Evolutionary conservation across 1,140 invertebrate species (phyloP), one percentile per base, ranked within the genome.

Genomic region (Trialeurodes vaporariorum): DNA sequence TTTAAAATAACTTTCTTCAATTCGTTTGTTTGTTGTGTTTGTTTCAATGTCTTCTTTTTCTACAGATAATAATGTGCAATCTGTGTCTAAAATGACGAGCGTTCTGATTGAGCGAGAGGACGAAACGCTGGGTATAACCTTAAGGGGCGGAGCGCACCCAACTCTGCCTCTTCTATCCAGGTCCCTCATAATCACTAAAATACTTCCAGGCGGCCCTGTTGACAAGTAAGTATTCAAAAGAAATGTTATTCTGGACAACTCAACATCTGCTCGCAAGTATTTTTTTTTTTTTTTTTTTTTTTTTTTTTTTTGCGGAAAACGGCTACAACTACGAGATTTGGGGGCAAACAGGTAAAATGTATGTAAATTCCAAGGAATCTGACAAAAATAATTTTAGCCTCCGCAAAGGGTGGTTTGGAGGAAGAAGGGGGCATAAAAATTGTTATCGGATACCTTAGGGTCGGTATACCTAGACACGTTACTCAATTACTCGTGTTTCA

Each of bases 161-260:
- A 68, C 27, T 13, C 83, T 86, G 26, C 78, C 80, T 27, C 67
- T 71, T 24, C 85, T 82, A 77, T 82, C 84, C 1, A 83, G 87
- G 65, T 91, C 94, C 0, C 77, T 97, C 27, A 86, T 93, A 2
- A 88, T 98, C 0, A 96, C 94, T 0, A 87, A 93, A 70, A 89
- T 98, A 1, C 83, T 93, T 72, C 85, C 90, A 1, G 90, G 92
- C 63, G 93, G 94, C 0, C 90, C 94, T 0, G 93, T 93, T 17
- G 91, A 94, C 71, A 90, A 84, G 83, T 89, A 80, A 71, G 71
- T 65, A 1, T 27, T 24, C 25, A 64, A 21, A 65, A n/a, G 2
- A 5, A 64, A 12, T 24, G 23, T 24, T 25, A 25, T 23, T 49
- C 34, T 49, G 34, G 17, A 49, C 34, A 9, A 9, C 17, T 49